These are phyloP conservation scores for Xiphophorus couchianus DNA, from an alignment of 2,113 vertebrate species.

Conservation along the genomic window DNA sequence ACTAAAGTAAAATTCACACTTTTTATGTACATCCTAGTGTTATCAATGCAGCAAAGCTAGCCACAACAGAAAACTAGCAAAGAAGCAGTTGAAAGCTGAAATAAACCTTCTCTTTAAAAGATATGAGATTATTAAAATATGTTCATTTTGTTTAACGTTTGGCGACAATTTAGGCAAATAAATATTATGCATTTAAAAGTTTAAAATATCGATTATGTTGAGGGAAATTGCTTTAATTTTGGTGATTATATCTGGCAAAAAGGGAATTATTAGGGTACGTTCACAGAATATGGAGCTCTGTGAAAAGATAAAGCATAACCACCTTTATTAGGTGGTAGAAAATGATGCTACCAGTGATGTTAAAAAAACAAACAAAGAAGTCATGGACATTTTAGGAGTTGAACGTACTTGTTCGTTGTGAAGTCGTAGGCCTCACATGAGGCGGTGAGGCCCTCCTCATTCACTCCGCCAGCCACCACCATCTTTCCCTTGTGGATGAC, in stretches of 20 bases:
- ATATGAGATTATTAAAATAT: too few relatives aligned
- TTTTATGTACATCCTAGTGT: neutral
- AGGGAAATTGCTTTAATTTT: too few relatives aligned
- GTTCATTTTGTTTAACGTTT: too few relatives aligned
- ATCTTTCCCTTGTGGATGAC: slow-evolving; percentile 90
- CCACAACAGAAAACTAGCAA: too few relatives aligned
- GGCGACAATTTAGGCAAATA: too few relatives aligned
- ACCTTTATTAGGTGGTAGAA: neutral
- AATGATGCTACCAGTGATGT: neutral
- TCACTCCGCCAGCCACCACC: slow-evolving; percentile 91
- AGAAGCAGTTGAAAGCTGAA: neutral
- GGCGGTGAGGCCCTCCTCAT: slow-evolving; percentile 91
- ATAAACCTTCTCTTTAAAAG: too few relatives aligned
- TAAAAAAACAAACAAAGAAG: neutral
- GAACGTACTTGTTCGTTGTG: slow-evolving; percentile 89
- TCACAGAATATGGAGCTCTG: neutral
- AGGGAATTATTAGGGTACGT: neutral
- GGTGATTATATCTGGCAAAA: neutral
- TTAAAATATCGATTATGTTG: too few relatives aligned
- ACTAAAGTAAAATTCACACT: neutral
- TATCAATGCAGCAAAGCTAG: neutral
- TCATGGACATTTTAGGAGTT: neutral
- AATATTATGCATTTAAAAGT: too few relatives aligned
- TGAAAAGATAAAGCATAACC: neutral
- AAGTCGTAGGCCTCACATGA: slow-evolving; percentile 90